Conservation (phyloP, 2,888 invertebrate genomes). For the Eudasyphora cyanicolor region DNA sequence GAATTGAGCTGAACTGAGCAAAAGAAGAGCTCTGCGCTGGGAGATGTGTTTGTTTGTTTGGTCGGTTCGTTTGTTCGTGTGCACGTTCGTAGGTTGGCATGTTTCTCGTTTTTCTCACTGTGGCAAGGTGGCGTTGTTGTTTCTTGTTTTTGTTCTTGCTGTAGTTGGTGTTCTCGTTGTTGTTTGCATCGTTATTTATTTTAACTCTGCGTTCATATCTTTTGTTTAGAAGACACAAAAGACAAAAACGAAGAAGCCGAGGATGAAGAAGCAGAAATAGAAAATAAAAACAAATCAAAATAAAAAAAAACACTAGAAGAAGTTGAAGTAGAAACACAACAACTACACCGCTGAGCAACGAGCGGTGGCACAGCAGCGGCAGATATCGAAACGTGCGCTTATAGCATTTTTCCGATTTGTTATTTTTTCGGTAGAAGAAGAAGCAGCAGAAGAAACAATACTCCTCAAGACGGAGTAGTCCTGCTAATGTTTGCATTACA, state of each 20-base stretch:
- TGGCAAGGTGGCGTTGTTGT: background rate
- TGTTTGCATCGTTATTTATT: conserved; percentile 52
- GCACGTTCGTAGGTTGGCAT: background rate
- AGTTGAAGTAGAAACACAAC: conserved; percentile 38
- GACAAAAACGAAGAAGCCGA: conserved; percentile 16
- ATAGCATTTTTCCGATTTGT: conserved; percentile 61
- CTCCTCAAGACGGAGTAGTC: background rate
- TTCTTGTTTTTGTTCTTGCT: background rate
- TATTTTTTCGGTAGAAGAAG: conserved; percentile 48
- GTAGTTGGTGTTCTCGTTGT: background rate
- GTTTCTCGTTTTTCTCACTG: background rate
- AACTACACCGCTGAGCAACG: too few species aligned
- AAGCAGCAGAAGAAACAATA: conserved; percentile 5
- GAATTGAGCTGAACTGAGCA: background rate
- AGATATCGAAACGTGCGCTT: conserved; percentile 58
- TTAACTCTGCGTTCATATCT: conserved; percentile 52
- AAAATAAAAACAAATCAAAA: conserved; percentile 47
- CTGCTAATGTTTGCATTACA: conserved; percentile 26
- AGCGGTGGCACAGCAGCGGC: too few species aligned
- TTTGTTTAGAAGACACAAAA: conserved; percentile 33
- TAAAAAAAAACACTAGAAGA: background rate
- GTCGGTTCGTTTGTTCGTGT: too few species aligned
- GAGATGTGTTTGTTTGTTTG: background rate
- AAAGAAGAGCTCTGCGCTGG: background rate
- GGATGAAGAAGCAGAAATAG: conserved; percentile 4